Conservation (phyloP, 2,888 invertebrate species). For the Tiliacea citrago region DNA sequence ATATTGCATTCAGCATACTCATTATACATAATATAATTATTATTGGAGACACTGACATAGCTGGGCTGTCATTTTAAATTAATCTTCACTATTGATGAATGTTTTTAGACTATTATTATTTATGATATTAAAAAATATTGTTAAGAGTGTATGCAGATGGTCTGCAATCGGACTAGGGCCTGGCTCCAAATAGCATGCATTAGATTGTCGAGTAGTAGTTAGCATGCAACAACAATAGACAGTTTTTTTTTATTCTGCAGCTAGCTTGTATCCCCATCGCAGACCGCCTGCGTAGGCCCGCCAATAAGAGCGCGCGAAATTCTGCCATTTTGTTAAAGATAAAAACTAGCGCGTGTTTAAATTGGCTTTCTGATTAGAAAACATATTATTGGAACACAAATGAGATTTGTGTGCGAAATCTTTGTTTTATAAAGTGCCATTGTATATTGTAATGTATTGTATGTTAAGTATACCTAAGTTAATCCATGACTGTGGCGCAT, state of each 20-base stretch:
- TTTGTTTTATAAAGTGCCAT: slow-evolving; percentile 66
- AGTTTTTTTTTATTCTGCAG: neutral
- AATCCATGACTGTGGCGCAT: slow-evolving; percentile 72
- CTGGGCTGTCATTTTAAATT: slow-evolving; percentile 31
- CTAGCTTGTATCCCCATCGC: neutral
- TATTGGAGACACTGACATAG: slow-evolving; percentile 44
- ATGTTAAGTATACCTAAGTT: slow-evolving; percentile 64
- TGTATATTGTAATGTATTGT: slow-evolving; percentile 64
- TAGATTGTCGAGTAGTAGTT: neutral
- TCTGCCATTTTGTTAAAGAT: slow-evolving; percentile 12
- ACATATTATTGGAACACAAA: slow-evolving; percentile 52
- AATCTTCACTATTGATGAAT: slow-evolving; percentile 39
- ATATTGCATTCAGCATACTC: slow-evolving; percentile 50
- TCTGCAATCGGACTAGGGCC: neutral
- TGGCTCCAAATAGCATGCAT: neutral
- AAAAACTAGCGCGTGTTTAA: slow-evolving; percentile 3
- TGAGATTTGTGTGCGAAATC: slow-evolving; percentile 57
- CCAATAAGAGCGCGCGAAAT: neutral
- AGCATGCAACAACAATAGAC: neutral
- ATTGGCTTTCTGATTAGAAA: slow-evolving; percentile 32
- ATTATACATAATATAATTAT: slow-evolving; percentile 38
- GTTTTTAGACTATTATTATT: slow-evolving; percentile 37
- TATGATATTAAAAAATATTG: slow-evolving; percentile 4
- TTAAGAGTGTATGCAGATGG: neutral
- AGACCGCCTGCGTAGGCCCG: neutral